Conservation (phyloP, 1,140 invertebrate species). For the Penaeus vannamei region DNA sequence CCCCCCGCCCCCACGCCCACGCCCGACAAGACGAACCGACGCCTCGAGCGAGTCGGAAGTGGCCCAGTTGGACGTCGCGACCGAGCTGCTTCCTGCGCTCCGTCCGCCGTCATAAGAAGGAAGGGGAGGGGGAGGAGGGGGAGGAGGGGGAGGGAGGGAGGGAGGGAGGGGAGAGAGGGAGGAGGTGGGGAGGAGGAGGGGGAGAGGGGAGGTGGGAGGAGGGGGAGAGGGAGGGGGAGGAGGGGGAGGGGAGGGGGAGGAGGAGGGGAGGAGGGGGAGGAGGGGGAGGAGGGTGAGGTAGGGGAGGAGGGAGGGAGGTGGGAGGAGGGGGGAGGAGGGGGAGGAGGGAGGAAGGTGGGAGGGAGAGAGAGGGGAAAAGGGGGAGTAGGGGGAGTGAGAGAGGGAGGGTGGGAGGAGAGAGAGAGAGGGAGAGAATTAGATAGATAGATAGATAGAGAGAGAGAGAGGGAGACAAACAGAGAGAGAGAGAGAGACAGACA, state of each 20-base stretch:
- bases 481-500: neutral
- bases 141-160: neutral
- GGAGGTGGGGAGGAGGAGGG: neutral
- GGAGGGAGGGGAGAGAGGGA: neutral
- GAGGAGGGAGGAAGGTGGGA: too few relatives aligned
- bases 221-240: neutral
- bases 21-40: too few relatives aligned
- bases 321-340: neutral
- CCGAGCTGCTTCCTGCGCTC: too few relatives aligned
- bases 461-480: neutral
- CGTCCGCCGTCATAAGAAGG: neutral
- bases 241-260: neutral
- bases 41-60: too few relatives aligned
- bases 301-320: neutral
- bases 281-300: neutral
- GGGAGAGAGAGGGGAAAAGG: too few relatives aligned
- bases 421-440: neutral
- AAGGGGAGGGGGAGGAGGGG: neutral
- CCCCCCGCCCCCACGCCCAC: too few relatives aligned
- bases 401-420: neutral
- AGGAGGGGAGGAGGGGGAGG: neutral
- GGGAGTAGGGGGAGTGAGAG: neutral
- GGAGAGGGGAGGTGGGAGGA: neutral
- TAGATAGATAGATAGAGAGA: neutral
- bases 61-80: too few relatives aligned